phyloP scores from a whole-genome alignment of 2,797 vertebrate genomes.

The Silurus aristotelis region DNA sequence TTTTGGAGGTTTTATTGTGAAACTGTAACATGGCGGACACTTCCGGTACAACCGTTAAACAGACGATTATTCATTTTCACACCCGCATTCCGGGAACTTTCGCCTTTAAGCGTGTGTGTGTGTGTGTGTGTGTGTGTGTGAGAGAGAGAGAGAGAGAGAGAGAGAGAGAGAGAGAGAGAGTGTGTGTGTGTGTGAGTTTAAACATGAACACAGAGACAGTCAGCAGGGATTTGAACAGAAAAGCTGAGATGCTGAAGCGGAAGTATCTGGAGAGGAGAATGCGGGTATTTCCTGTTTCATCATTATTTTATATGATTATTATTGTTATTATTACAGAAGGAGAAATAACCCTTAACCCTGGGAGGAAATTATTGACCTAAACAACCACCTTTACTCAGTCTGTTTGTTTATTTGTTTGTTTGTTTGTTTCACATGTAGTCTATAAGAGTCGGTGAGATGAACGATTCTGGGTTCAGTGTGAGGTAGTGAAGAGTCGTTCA shows the following conservation, averaged over 20 bases:
- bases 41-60: not conserved
- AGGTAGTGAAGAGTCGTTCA: no score
- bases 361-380: no score
- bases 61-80: not conserved
- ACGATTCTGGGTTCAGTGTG: not conserved
- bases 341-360: no score
- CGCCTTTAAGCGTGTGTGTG: not conserved
- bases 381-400: not conserved
- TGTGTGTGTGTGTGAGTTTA: constrained; percentile 16
- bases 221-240: constrained; percentile 37
- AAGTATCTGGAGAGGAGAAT: constrained; percentile 38
- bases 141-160: no score
- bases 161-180: no score
- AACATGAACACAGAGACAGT: constrained; percentile 36
- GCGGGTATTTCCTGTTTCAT: not conserved
- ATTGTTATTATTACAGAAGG: not conserved
- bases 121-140: no score
- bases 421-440: no score
- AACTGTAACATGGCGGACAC: constrained; percentile 2
- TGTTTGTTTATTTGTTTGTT: not conserved
- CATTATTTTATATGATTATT: no score
- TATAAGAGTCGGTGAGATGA: not conserved
- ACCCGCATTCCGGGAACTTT: not conserved
- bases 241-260: constrained; percentile 44
- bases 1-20: not conserved